These are phyloP conservation scores for Margaritifera margaritifera DNA, from an alignment of 2,888 invertebrate genomes.

Conservation along the genomic window DNA sequence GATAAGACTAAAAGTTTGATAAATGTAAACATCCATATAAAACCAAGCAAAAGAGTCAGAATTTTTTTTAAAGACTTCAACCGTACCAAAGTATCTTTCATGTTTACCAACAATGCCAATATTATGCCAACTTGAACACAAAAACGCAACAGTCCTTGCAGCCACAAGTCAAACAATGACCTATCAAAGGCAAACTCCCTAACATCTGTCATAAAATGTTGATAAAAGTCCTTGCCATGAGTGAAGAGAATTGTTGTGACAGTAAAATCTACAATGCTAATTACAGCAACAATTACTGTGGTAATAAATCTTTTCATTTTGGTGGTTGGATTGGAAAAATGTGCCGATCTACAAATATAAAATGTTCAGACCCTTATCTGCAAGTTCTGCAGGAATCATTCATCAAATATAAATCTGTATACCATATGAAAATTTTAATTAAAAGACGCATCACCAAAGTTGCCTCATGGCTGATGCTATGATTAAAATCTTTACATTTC, in stretches of 20 bases:
- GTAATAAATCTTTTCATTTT: slow-evolving; percentile 18
- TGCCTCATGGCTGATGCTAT: no score
- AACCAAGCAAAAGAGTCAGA: slow-evolving; percentile 16
- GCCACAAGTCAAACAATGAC: slow-evolving; percentile 58
- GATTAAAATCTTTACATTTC: no score
- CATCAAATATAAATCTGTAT: no score
- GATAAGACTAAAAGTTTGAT: slow-evolving; percentile 50
- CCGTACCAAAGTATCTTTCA: slow-evolving; percentile 28
- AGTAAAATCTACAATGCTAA: slow-evolving; percentile 17
- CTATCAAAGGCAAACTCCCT: slow-evolving; percentile 27
- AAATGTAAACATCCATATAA: slow-evolving; percentile 44
- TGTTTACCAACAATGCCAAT: slow-evolving; percentile 35
- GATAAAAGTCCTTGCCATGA: slow-evolving; percentile 40
- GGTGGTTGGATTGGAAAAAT: no score
- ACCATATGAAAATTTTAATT: no score
- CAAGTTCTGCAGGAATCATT: no score
- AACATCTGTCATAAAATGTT: slow-evolving; percentile 30
- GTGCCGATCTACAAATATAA: no score
- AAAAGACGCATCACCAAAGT: no score
- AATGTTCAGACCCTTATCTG: no score
- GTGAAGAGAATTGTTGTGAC: slow-evolving; percentile 41
- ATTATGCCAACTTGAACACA: slow-evolving; percentile 41
- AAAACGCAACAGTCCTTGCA: slow-evolving; percentile 36
- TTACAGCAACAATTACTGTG: no score
- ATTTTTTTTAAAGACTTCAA: slow-evolving; percentile 23